A percentile compares a stretch with the other conserved stretches of the same genome.
These are phyloP conservation scores for Corvus cornix DNA, from an alignment of 2,113 vertebrate genomes.

Conservation along the genomic window DNA sequence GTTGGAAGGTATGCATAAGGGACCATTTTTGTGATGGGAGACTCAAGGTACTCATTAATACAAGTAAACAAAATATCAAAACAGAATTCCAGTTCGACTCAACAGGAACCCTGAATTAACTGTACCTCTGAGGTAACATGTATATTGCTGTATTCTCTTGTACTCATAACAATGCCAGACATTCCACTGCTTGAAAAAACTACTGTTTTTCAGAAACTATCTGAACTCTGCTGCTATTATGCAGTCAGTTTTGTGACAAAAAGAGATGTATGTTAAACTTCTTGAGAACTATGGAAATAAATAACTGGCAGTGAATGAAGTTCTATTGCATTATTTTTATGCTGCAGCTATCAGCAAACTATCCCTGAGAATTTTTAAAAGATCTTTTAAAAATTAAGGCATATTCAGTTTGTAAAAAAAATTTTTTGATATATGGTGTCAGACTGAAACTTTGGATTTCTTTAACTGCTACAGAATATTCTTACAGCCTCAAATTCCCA, in stretches of 20 bases:
- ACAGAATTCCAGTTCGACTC: background rate
- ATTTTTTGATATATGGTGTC: constrained; percentile 18
- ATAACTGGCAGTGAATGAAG: constrained; percentile 7
- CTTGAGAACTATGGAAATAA: background rate
- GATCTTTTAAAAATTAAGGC: background rate
- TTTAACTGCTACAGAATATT: constrained; percentile 52
- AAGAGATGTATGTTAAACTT: background rate
- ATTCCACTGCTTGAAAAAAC: background rate
- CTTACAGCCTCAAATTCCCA: constrained; percentile 53
- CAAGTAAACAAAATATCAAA: background rate
- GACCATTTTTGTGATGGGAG: background rate
- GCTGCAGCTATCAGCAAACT: background rate
- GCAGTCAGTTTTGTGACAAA: background rate
- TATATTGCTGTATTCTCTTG: background rate
- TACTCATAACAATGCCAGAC: background rate
- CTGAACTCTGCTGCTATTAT: background rate
- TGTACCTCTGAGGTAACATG: background rate
- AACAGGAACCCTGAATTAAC: background rate
- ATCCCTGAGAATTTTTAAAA: background rate
- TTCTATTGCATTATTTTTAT: constrained; percentile 6
- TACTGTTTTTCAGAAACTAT: background rate
- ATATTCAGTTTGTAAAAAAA: background rate
- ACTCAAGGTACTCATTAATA: background rate
- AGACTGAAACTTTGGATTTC: constrained; percentile 7
- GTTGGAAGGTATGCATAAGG: background rate